A percentile compares a stretch with the other conserved stretches of the same genome.
Conservation (phyloP, 2,888 invertebrate genomes). For the Lysandra bellargus region DNA sequence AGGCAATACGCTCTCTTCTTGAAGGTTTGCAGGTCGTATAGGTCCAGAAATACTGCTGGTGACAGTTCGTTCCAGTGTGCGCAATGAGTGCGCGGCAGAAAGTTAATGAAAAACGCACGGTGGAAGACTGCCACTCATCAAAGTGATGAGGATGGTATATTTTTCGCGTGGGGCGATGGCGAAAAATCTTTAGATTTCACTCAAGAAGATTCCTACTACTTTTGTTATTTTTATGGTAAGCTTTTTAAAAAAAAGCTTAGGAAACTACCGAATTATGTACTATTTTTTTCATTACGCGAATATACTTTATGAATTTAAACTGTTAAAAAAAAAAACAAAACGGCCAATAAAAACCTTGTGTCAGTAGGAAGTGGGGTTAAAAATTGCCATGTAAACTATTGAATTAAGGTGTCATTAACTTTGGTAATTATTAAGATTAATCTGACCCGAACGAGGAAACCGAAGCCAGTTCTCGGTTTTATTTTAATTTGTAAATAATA, state of each 20-base stretch:
- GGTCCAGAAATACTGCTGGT: too few relatives aligned
- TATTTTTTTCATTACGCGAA: background rate
- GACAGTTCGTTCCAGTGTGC: too few relatives aligned
- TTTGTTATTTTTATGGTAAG: background rate
- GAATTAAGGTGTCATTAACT: constrained; percentile 1
- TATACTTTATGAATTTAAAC: background rate
- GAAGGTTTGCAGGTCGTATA: too few relatives aligned
- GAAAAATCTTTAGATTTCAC: background rate
- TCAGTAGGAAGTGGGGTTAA: background rate
- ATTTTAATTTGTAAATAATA: constrained; percentile 23
- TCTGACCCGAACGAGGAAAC: background rate
- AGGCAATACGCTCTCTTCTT: too few relatives aligned
- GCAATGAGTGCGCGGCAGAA: too few relatives aligned
- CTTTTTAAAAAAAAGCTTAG: background rate
- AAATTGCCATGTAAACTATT: background rate
- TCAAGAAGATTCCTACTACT: background rate
- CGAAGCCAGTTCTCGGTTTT: background rate
- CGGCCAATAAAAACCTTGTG: background rate
- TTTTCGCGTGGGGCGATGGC: too few relatives aligned
- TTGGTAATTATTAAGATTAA: constrained; percentile 12
- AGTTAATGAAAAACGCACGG: too few relatives aligned
- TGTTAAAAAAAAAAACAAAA: background rate
- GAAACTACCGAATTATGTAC: background rate
- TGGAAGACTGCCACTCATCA: too few relatives aligned
- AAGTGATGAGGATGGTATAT: too few relatives aligned